phyloP scores from a whole-genome alignment of 2,888 invertebrate genomes.

The Harmothoe impar region DNA sequence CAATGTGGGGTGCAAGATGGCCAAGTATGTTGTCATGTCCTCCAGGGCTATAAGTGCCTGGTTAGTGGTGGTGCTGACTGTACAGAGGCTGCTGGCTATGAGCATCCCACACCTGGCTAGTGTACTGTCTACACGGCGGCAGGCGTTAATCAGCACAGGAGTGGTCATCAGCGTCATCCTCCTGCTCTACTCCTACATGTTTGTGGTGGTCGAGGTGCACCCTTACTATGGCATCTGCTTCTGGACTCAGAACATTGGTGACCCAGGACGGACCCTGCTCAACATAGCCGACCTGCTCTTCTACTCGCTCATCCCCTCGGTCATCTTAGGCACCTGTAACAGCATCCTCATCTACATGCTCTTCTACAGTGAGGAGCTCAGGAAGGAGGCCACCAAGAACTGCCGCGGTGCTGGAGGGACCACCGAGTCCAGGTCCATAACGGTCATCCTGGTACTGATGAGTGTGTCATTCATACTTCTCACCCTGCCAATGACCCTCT shows the following conservation, averaged over 20 bases:
- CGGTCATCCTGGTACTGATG: slow-evolving; percentile 29
- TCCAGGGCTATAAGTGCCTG: slow-evolving; percentile 46
- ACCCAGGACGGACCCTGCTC: slow-evolving; percentile 3
- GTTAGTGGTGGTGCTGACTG: slow-evolving; percentile 56
- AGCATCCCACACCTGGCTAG: slow-evolving; percentile 54
- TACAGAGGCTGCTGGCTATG: slow-evolving; percentile 51
- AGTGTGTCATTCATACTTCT: slow-evolving; percentile 50
- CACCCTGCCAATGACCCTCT: slow-evolving; percentile 50
- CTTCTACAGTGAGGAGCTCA: slow-evolving; percentile 55
- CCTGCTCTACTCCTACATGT: slow-evolving; percentile 35
- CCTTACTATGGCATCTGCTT: neutral
- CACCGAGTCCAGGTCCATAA: slow-evolving; percentile 28
- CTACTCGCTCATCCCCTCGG: slow-evolving; percentile 43
- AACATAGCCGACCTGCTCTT: slow-evolving; percentile 53
- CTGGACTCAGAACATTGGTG: neutral
- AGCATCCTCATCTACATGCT: slow-evolving; percentile 59
- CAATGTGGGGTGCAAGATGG: neutral
- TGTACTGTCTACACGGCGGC: slow-evolving; percentile 24
- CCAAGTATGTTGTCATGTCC: slow-evolving; percentile 45
- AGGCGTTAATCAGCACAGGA: slow-evolving; percentile 34
- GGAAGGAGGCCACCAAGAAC: slow-evolving; percentile 52
- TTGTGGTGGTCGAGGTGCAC: slow-evolving; percentile 12
- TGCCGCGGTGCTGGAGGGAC: neutral
- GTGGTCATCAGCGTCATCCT: slow-evolving; percentile 16
- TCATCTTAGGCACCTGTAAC: slow-evolving; percentile 43